These are phyloP conservation scores for Enteromius unitaeniatus DNA, from an alignment of 2,797 vertebrate genomes.

Conservation along the genomic window DNA sequence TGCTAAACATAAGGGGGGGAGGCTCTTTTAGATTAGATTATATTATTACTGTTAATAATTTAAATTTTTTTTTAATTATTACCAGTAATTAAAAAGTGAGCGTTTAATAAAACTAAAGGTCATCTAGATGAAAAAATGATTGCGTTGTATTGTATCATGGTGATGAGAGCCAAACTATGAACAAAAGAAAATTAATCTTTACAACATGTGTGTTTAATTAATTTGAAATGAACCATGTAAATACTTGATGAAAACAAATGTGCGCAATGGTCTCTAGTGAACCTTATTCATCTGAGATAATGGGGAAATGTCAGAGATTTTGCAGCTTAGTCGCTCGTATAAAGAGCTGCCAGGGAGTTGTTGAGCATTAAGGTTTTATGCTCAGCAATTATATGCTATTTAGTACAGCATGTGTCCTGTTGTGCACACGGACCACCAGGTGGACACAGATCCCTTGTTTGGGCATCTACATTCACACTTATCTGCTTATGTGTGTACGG, in stretches of 20 bases:
- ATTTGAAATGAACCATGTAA: constrained; percentile 23
- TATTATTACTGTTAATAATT: not conserved
- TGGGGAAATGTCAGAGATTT: constrained; percentile 16
- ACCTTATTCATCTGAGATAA: constrained; percentile 10
- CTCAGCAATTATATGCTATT: constrained; percentile 23
- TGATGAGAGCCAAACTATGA: not conserved
- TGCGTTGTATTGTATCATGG: not conserved
- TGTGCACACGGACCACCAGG: constrained; percentile 43
- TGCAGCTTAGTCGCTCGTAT: constrained; percentile 27
- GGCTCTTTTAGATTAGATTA: no score
- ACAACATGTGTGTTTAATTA: constrained; percentile 23
- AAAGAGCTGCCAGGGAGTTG: constrained; percentile 39
- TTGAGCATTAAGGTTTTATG: constrained; percentile 40
- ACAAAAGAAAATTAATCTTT: constrained; percentile 11
- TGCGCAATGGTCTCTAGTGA: not conserved
- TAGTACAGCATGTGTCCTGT: not conserved
- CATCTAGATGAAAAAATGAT: not conserved
- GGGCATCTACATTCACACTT: constrained; percentile 38
- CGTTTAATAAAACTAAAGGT: not conserved
- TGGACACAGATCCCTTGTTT: constrained; percentile 25
- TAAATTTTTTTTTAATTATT: no score
- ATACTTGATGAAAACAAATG: constrained; percentile 36
- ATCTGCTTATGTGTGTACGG: not conserved
- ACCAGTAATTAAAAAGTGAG: no score
- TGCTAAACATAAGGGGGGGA: not conserved